Base-by-base conservation (phyloP, 2,113 vertebrate species). In the Halcyon senegalensis region DNA sequence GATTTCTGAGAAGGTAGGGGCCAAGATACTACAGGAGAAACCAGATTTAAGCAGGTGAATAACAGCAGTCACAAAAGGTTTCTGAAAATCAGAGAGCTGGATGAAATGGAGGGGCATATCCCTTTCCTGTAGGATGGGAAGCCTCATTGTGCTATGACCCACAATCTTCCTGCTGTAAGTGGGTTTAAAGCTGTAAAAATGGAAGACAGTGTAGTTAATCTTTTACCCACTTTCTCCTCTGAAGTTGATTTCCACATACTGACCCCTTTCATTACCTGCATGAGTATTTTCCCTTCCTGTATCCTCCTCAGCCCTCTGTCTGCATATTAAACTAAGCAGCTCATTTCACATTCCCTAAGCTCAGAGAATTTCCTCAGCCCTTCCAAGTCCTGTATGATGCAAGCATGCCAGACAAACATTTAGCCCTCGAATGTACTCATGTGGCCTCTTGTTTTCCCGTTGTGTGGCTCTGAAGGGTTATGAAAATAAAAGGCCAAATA, bases 401-500 rank as follows among this genome's bases (percentile, higher is more conserved):
- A 95, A 94, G 53, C 77, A 93, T 27, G 62, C 92, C 74, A 87
- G 86, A 94, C 83, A 92, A 95, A 81, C 60, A 91, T 90, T 87
- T 64, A 89, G 90, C 48, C 50, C 77, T 82, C 4, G 5, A 76
- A 84, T 79, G 81, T 95, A 94, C 95, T 97, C 78, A 92, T 78
- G 88, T 84, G 93, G 94, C 89, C 89, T 97, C 80, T 94, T 94
- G 83, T 96, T 96, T 96, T 96, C 92, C 94, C 62, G 19, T 73
- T 76, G 77, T 95, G 92, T 90, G 66, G 76, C 84, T 96, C 83
- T 58, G 86, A 94, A 93, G 86, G 86, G 74, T 96, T 96, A 95
- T 94, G 86, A 95, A 96, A 96, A 93, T 92, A 95, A 92, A 62
- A 97, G 62, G 80, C 86, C 84, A 96, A 95, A 93, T 48, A 94